Evolutionary conservation across 2,113 vertebrate species (phyloP), one percentile per base, ranked within the genome.

Genomic region (Microcebus ravelobensis): DNA sequence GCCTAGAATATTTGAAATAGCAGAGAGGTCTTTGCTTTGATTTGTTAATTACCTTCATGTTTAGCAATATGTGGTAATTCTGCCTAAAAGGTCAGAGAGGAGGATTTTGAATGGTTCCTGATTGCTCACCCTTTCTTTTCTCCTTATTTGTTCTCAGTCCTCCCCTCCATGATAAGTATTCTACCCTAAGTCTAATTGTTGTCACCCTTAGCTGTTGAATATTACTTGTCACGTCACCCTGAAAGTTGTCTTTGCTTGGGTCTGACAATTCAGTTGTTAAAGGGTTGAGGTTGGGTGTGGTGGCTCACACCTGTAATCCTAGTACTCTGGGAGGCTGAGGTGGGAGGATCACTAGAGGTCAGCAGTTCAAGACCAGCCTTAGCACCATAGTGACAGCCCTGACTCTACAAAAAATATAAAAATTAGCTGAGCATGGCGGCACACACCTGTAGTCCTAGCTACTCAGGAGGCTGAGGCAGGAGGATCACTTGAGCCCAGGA

Each of bases 1-100:
- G 6, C 15, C 2, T 57, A 92, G 50, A 45, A 31, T 90, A 73
- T 76, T 85, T 86, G 50, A 55, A 87, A 31, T 70, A 45, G 45
- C 15, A 52, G 27, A 65, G 73, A 80, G 12, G 55, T 13, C 39
- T 92, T 87, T 73, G 4, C 39, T 76, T 76, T 79, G 85, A 82
- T 59, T 88, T 48, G 13, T 84, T 95, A 84, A 85, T 91, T 73
- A n/a, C 23, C 80, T 96, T 93, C 25, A 90, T 15, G 39, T 29
- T 87, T 81, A 55, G 23, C 61, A 21, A 8, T 68, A 18, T 29
- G 3, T 34, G 18, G 10, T 4, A 42, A 39, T 89, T 94, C 31
- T 73, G 20, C 42, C 25, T 86, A 36, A 70, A 71, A 68, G 87
- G 25, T 57, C 61, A 71, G 39, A 48, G 21, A 70, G 42, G 61